These are phyloP conservation scores for Helarctos malayanus DNA, from an alignment of 2,797 vertebrate species.

Conservation along the genomic window DNA sequence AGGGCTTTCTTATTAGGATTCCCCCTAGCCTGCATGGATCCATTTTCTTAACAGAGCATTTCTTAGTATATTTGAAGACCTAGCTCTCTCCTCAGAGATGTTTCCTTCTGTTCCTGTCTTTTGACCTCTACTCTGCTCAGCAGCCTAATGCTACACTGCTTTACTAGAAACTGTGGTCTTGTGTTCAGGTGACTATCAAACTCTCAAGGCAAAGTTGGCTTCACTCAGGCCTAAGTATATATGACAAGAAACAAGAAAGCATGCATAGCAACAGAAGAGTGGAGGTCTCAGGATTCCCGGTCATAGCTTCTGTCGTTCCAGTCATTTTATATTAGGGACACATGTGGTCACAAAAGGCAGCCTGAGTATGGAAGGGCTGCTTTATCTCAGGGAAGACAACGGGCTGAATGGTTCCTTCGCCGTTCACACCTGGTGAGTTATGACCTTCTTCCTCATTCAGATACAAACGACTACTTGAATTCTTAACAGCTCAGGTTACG, in stretches of 20 bases:
- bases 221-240: background rate
- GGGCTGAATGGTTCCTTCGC: background rate
- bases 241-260: background rate
- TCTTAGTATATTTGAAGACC: background rate
- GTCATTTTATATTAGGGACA: background rate
- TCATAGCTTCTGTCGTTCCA: accelerated
- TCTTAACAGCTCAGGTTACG: background rate
- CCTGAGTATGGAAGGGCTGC: background rate
- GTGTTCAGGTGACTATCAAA: background rate
- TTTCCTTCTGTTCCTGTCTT: background rate
- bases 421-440: background rate
- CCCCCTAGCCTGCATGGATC: too few species aligned
- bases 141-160: background rate
- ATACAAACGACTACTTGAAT: background rate
- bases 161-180: background rate
- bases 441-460: background rate
- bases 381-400: background rate
- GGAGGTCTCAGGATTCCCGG: background rate
- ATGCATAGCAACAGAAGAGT: background rate
- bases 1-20: background rate
- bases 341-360: background rate
- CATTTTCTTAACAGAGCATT: background rate
- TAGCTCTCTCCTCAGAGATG: background rate
- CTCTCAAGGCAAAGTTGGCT: background rate
- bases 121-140: background rate